Base-by-base conservation (phyloP, 1,140 invertebrate species). In the Drosophila jambulina region DNA sequence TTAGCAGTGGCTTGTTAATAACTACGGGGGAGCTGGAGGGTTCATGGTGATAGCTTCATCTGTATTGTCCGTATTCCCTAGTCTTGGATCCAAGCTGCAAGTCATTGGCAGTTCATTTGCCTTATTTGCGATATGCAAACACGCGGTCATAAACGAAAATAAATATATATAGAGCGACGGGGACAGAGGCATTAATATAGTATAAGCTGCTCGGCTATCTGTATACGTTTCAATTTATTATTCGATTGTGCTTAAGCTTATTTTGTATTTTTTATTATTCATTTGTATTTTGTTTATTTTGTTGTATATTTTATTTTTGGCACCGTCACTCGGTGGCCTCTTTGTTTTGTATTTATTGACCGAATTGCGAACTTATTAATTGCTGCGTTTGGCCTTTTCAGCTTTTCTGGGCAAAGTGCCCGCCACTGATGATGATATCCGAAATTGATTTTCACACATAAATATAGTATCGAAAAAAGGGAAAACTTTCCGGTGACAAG, bases 331-430 rank as follows among this genome's bases (percentile, higher is more conserved):
- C 17, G 29, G 15, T 25, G 29, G 58, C 25, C 27, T 57, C 36
- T 42, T 60, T 80, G 58, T 80, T 75, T 82, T 80, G 65, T 57
- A 62, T 78, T 85, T 85, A 85, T 85, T 87, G 78, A 82, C 56
- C 82, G 82, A 86, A 86, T 78, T 78, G 82, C 76, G 82, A 53
- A 76, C 68, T 85, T 86, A 85, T 86, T 85, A 86, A 86, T 82
- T 82, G 75, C 56, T 62, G 61, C 64, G 69, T 60, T 68, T 19
- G 62, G 64, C 10, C 43, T 49, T 38, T 72, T 46, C 34, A 5
- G 21, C 51, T 57, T 62, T 65, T 51, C 17, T 58, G 62, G 82
- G 82, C 81, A 84, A 54, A 64, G 58, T 80, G 81, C 77, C 81
- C 48, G n/a, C 17, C 46, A 2, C 23, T 10, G 25, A 49, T 27